These are phyloP conservation scores for Matsumyia berberina DNA, from an alignment of 2,888 invertebrate species.

Conservation along the genomic window DNA sequence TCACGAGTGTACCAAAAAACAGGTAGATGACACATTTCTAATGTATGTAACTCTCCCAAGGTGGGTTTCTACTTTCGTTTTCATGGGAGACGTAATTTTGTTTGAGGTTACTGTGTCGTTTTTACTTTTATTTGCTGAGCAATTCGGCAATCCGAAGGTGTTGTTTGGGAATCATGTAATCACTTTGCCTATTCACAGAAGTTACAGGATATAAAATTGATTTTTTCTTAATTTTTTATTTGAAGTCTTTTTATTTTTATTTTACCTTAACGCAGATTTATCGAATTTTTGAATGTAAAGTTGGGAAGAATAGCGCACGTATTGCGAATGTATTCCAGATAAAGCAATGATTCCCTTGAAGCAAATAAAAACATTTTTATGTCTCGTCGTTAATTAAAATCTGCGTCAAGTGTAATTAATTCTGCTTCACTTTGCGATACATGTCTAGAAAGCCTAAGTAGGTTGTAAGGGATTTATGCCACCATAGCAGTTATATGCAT, in stretches of 20 bases:
- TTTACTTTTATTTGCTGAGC: constrained; percentile 38
- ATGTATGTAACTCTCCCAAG: constrained; percentile 42
- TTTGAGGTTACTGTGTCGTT: constrained; percentile 32
- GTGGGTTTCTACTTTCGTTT: constrained; percentile 57
- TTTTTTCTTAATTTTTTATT: background rate
- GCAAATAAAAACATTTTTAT: constrained; percentile 43
- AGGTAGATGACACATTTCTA: constrained; percentile 67
- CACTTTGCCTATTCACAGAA: constrained; percentile 33
- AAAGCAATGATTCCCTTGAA: constrained; percentile 36
- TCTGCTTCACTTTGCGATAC: constrained; percentile 14
- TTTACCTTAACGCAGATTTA: constrained; percentile 6
- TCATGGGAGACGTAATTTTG: constrained; percentile 54
- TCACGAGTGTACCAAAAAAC: constrained; percentile 16
- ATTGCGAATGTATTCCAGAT: constrained; percentile 17
- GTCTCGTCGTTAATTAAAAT: constrained; percentile 41
- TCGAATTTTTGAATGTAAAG: constrained; percentile 2
- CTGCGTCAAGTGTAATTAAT: constrained; percentile 47
- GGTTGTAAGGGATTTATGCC: constrained; percentile 30
- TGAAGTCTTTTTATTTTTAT: constrained; percentile 1
- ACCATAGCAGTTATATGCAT: constrained; percentile 1
- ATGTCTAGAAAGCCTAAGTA: constrained; percentile 16
- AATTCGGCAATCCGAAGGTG: constrained; percentile 39
- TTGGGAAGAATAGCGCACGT: background rate
- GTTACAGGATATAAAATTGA: constrained; percentile 26
- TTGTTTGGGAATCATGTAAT: constrained; percentile 29